These are phyloP conservation scores for Drosophila simulans DNA, from an alignment of 1,140 invertebrate genomes.

Conservation along the genomic window DNA sequence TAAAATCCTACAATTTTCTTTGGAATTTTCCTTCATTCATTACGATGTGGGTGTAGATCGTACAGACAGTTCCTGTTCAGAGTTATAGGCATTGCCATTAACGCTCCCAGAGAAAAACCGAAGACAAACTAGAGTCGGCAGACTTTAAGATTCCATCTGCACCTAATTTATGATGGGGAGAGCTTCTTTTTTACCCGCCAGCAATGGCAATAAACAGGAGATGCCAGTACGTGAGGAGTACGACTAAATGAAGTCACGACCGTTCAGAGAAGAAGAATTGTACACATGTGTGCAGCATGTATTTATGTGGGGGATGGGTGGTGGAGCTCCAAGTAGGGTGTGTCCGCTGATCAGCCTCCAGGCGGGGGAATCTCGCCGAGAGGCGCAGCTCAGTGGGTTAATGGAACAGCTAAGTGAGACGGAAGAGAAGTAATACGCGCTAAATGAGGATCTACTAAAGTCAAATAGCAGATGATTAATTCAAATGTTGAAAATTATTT, in stretches of 20 bases:
- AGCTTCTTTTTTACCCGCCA: slow-evolving; percentile 30
- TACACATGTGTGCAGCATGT: background rate
- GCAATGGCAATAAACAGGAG: slow-evolving; percentile 51
- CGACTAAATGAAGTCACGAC: slow-evolving; percentile 67
- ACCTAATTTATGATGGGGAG: slow-evolving; percentile 74
- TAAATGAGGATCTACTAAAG: slow-evolving; percentile 5
- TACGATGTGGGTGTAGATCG: slow-evolving; percentile 2
- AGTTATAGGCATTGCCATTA: slow-evolving; percentile 42
- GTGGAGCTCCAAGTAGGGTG: slow-evolving; percentile 39
- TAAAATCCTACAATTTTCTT: background rate
- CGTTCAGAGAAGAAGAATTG: slow-evolving; percentile 15
- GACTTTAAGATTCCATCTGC: slow-evolving; percentile 75
- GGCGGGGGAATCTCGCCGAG: slow-evolving; percentile 1
- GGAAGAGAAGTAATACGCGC: slow-evolving; percentile 3
- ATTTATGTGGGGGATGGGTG: slow-evolving; percentile 13
- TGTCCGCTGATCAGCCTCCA: slow-evolving; percentile 43
- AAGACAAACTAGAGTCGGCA: slow-evolving; percentile 44
- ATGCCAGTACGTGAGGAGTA: slow-evolving; percentile 56
- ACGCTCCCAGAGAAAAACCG: slow-evolving; percentile 40
- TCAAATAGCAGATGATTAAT: background rate
- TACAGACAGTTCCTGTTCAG: slow-evolving; percentile 27
- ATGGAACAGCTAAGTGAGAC: slow-evolving; percentile 51
- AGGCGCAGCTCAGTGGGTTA: slow-evolving; percentile 61
- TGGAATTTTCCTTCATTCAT: slow-evolving; percentile 16
- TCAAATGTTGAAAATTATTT: background rate